Evolutionary conservation across 92 coral and sea anemone species (phyloP).

Genomic region (Parazoanthus atlanticus): DNA sequence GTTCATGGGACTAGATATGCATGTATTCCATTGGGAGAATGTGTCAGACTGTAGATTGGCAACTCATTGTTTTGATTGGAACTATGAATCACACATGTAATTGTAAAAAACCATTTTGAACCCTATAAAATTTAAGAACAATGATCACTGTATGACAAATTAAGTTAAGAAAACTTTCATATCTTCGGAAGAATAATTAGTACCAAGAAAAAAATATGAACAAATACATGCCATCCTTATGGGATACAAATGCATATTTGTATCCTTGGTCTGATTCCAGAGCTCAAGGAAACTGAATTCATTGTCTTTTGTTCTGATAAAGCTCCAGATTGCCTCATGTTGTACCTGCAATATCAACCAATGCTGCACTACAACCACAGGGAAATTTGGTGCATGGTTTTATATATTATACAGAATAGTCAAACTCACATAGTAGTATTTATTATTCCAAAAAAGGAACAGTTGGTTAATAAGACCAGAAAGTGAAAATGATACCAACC

Average conservation of each 20-base stretch:
- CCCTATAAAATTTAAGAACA: background rate
- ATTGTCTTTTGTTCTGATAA: background rate
- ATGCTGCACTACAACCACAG: no score
- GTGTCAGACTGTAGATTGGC: no score
- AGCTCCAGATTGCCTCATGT: background rate
- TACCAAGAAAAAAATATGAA: background rate
- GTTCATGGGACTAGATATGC: no score
- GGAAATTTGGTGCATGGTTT: background rate
- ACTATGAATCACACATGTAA: no score
- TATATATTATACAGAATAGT: background rate
- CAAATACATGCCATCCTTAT: background rate
- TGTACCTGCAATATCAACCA: no score
- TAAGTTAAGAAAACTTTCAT: background rate
- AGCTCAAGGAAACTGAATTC: background rate
- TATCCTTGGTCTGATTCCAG: background rate
- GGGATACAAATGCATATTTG: background rate
- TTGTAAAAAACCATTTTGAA: background rate
- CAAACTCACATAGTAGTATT: background rate
- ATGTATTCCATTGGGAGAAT: no score
- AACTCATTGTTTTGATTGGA: no score
- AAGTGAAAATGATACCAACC: constrained; percentile 13
- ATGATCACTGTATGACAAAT: no score
- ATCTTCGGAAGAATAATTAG: background rate
- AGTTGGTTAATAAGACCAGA: background rate
- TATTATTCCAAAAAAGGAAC: background rate